Evolutionary conservation across 2,113 vertebrate genomes (phyloP), one percentile per base, ranked within the genome.

Genomic region (Menura novaehollandiae): DNA sequence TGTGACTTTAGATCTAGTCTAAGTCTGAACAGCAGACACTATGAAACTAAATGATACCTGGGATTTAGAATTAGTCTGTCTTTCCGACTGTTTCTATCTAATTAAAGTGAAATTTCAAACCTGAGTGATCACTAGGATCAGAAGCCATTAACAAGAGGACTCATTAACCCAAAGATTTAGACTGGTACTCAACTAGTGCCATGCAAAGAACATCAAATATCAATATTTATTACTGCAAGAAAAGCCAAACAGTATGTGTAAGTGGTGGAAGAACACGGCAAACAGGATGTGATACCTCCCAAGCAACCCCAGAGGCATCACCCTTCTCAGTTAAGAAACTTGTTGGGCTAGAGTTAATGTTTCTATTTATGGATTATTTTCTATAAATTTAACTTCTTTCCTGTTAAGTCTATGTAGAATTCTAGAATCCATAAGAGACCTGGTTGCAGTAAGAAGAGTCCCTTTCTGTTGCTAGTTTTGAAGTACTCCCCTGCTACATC

Each of bases 111-210:
- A 55, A 46, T 44, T 51, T 60, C 7, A 69, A 5, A 27, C 32
- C 53, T 63, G 18, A 74, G 22, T 49, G 10, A 78, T 27, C 1
- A 1, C 22, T 44, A 20, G 18, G 53, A 46, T 51, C 16, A 69
- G 55, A 46, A 51, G n/a, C 8, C 39, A 17, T 46, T 85, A 11
- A 7, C 10, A 18, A 74, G 44, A 58, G 3, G 10, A 64, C 3
- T 59, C 10, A 32, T 17, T 18, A 78, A 64, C 14, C 11, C 15
- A 53, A 30, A 11, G 10, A 44, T 39, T 55, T 35, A n/a, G 14
- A 18, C 11, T 20, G 2, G 5, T 23, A 35, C 6, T 5, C 0
- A 0, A 51, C 8, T 35, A 59, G 14, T 21, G 5, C 8, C 4
- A 15, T 15, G 10, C 14, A 41, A 73, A 81, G 8, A 28, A 39